Percentiles rank a stretch among this genome's conserved stretches.
These are phyloP conservation scores for Megaustenia siamemsis DNA, from an alignment of 2,888 invertebrate genomes.

Conservation along the genomic window DNA sequence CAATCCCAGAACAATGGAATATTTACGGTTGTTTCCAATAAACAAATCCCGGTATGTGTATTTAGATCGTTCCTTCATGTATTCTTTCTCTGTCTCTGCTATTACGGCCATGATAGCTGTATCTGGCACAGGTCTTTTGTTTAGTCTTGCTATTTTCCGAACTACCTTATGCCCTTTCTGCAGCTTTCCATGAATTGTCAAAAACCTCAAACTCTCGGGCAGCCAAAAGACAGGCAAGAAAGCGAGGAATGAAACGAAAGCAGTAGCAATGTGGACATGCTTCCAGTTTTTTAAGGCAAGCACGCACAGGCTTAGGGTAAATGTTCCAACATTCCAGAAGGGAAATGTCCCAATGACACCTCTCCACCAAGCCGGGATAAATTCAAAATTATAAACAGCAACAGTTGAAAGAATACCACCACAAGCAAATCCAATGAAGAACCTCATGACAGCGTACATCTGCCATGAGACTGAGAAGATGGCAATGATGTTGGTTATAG, in stretches of 20 bases:
- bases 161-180: conserved; percentile 54
- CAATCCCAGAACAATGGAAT: background rate
- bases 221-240: conserved; percentile 52
- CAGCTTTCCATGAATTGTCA: conserved; percentile 57
- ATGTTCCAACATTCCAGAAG: conserved; percentile 53
- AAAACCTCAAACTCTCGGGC: conserved; percentile 62
- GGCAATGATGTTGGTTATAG: conserved; percentile 57
- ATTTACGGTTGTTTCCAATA: background rate
- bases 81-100: background rate
- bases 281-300: conserved; percentile 54
- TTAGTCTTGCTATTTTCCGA: conserved; percentile 56
- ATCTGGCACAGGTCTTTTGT: conserved; percentile 54
- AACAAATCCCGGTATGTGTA: conserved; percentile 5
- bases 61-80: background rate
- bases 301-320: conserved; percentile 45
- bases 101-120: conserved; percentile 19
- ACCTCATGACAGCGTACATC: conserved; percentile 64
- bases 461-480: conserved; percentile 65
- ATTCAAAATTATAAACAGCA: conserved; percentile 54
- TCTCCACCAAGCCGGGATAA: conserved; percentile 55
- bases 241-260: conserved; percentile 6
- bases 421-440: conserved; percentile 56
- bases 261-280: conserved; percentile 53
- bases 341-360: conserved; percentile 50
- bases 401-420: conserved; percentile 50